Percentiles rank a stretch among this genome's conserved stretches.
Conservation (phyloP, 2,113 vertebrate species). For the Megalops atlanticus region DNA sequence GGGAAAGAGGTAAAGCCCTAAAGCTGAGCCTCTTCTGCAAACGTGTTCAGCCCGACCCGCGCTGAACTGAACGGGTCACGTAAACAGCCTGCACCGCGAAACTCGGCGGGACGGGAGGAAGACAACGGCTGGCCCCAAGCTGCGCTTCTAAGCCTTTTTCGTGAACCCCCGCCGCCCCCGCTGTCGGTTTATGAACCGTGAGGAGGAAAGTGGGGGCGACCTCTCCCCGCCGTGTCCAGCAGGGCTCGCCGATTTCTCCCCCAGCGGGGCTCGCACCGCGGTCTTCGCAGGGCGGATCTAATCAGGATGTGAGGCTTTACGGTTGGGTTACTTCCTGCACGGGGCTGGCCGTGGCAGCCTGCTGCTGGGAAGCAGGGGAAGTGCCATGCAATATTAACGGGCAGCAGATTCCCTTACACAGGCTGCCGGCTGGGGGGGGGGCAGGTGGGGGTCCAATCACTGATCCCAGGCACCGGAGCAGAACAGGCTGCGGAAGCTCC, state of each 20-base stretch:
- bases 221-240: background rate
- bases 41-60: background rate
- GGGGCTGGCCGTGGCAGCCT: background rate
- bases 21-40: no score
- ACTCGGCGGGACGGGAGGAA: background rate
- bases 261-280: background rate
- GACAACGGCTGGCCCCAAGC: background rate
- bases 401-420: background rate
- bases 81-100: background rate
- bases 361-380: background rate
- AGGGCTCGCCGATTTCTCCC: background rate
- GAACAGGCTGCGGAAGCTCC: background rate
- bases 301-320: constrained; percentile 3
- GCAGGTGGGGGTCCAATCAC: background rate
- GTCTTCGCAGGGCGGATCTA: background rate
- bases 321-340: background rate
- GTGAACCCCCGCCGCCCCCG: no score
- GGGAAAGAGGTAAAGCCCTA: background rate
- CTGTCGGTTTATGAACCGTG: no score
- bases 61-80: background rate
- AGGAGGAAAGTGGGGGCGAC: background rate
- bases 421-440: background rate
- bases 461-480: background rate
- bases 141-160: no score
- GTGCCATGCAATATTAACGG: background rate